Percentiles rank a stretch among this genome's conserved stretches.
Evolutionary conservation across 2,888 invertebrate species (phyloP).

Genomic region (Tetragonula carbonaria): DNA sequence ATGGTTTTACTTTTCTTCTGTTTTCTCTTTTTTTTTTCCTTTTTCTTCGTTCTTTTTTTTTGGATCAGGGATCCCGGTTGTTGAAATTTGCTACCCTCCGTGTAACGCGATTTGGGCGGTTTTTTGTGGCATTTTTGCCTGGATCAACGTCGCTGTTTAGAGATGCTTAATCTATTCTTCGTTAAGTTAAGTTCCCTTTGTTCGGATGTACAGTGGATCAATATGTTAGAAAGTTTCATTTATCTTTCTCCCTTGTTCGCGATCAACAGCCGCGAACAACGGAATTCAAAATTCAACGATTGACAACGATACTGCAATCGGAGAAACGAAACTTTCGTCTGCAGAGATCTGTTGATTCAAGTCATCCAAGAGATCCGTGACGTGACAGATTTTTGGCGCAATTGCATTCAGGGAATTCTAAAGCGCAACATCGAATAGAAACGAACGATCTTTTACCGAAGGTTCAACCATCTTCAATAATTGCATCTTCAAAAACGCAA

Average conservation of each 20-base stretch:
- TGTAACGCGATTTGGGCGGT: not conserved
- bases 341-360: not conserved
- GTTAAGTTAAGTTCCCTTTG: not conserved
- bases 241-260: no score
- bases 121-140: not conserved
- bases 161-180: not conserved
- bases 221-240: no score
- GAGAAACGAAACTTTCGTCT: not conserved
- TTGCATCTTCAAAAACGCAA: no score
- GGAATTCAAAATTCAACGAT: not conserved
- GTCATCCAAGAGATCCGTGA: not conserved
- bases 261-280: not conserved
- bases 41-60: no score
- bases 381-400: no score
- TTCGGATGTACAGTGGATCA: not conserved
- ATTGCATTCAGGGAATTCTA: no score
- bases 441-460: no score
- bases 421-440: no score
- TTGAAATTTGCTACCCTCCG: not conserved
- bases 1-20: slow-evolving; percentile 13
- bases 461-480: no score
- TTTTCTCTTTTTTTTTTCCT: no score
- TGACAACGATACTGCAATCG: not conserved
- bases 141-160: not conserved
- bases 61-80: slow-evolving; percentile 10